A percentile compares a stretch with the other conserved stretches of the same genome.
Evolutionary conservation across 2,113 vertebrate genomes (phyloP).

Genomic region (Ptychochromis oligacanthus): DNA sequence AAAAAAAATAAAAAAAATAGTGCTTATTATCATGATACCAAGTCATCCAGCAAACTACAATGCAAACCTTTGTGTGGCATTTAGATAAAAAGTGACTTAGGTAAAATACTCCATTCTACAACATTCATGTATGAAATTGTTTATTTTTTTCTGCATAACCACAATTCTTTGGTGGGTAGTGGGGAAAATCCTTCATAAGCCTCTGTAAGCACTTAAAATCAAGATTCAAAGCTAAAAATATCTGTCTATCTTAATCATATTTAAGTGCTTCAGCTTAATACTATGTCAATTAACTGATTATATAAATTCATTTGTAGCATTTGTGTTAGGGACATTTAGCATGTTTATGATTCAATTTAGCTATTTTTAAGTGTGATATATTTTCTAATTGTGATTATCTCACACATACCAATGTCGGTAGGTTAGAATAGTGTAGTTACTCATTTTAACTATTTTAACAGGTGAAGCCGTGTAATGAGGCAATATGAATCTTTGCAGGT

Average conservation of each 20-base stretch:
- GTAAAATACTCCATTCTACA: not conserved
- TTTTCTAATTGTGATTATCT: not conserved
- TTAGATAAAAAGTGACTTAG: not conserved
- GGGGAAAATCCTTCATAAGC: not conserved
- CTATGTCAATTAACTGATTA: not conserved
- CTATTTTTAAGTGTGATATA: slow-evolving; percentile 2
- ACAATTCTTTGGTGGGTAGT: not conserved
- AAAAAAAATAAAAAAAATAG: not conserved
- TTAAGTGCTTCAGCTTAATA: not conserved
- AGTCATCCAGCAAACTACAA: not conserved
- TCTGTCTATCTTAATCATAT: not conserved
- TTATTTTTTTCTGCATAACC: not conserved
- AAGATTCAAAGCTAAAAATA: slow-evolving; percentile 15
- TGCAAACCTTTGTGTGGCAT: not conserved
- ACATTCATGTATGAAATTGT: not conserved
- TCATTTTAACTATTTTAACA: not conserved
- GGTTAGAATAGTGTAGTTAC: not conserved
- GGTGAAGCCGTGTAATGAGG: not conserved
- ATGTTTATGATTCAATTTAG: not conserved
- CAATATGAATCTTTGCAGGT: not conserved
- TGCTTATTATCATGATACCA: not conserved
- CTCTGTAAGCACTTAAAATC: not conserved
- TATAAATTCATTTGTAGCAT: not conserved
- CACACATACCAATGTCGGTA: not conserved
- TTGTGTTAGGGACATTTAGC: not conserved